Percentiles rank a stretch among this genome's conserved stretches.
phyloP scores from a whole-genome alignment of 2,888 invertebrate species.

The Tetrapedia diversipes region DNA sequence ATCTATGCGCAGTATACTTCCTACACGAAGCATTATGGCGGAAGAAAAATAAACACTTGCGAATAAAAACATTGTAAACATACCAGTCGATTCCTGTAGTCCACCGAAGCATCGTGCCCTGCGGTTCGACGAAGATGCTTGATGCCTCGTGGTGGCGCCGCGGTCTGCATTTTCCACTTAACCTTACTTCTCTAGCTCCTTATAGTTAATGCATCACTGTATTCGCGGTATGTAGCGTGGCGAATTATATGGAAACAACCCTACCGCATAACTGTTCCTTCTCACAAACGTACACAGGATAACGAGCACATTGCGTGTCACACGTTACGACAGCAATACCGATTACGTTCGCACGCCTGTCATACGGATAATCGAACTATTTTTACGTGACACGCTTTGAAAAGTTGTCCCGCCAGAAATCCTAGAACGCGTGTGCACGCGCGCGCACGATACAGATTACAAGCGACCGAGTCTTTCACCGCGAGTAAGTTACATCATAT shows the following conservation, averaged over 20 bases:
- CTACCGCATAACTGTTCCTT: not conserved
- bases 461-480: conserved; percentile 46
- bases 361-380: conserved; percentile 5
- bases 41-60: not conserved
- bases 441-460: conserved; percentile 35
- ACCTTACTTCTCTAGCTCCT: conserved; percentile 29
- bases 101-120: conserved; percentile 40
- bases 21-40: too few relatives aligned
- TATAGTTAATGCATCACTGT: conserved; percentile 23
- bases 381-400: conserved; percentile 18
- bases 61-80: conserved; percentile 20
- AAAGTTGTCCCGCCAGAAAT: conserved; percentile 35
- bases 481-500: conserved; percentile 48
- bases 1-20: not conserved
- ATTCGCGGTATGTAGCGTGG: not conserved
- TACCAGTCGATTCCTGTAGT: conserved; percentile 66
- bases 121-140: conserved; percentile 70
- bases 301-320: conserved; percentile 2
- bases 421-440: conserved; percentile 8
- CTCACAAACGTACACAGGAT: not conserved
- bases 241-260: not conserved
- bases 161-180: conserved; percentile 67
- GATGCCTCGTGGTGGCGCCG: conserved; percentile 64
- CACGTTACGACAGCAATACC: not conserved
- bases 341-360: not conserved